Base-by-base conservation (phyloP, 2,113 vertebrate genomes). In the Neodontobutis hainanensis region DNA sequence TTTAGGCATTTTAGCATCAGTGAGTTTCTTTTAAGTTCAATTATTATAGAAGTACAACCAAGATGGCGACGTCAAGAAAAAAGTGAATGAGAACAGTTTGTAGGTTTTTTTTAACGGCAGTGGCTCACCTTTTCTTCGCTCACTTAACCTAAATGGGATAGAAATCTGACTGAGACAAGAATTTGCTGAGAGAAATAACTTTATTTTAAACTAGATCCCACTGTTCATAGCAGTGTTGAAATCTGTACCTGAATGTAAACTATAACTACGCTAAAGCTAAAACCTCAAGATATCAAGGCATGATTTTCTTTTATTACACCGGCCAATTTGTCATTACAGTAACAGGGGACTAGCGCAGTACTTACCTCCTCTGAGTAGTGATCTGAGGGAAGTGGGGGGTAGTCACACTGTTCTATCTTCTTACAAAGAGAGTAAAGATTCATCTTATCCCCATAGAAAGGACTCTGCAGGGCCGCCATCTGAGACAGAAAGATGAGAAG, bases 351-450 rank as follows among this genome's bases (percentile, higher is more conserved):
- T 11, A 8, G 49, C 40, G 36, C 27, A 48, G 61, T 36, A 77
- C 86, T 80, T 87, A 99, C 97, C 90, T 98, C 95, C 85, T 97
- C 95, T 50, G 97, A 98, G 82, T 99, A 99, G 93, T 99, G 97
- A 93, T 98, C 97, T 78, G 97, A 96, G n/a, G 97, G 97, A 65
- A 99, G 95, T 45, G 97, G 97, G 8, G 97, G 97, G 85, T 98
- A 99, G 93, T 99, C 96, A 45, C 97, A 99, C 87, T 99, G 97
- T 75, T 98, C 97, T 81, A 98, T 99, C 94, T 99, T 99, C 95
- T 98, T 98, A 91, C 97, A 99, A 79, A 99, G 93, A 0, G 97
- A 98, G 87, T 97, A 99, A 65, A 99, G 90, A 87, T 99, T 99
- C 97, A 99, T 99, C 91, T 99, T 99, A 90, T 99, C 97, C 66